These are phyloP conservation scores for Liasis olivaceus DNA, from an alignment of 2,797 vertebrate species.

Conservation along the genomic window DNA sequence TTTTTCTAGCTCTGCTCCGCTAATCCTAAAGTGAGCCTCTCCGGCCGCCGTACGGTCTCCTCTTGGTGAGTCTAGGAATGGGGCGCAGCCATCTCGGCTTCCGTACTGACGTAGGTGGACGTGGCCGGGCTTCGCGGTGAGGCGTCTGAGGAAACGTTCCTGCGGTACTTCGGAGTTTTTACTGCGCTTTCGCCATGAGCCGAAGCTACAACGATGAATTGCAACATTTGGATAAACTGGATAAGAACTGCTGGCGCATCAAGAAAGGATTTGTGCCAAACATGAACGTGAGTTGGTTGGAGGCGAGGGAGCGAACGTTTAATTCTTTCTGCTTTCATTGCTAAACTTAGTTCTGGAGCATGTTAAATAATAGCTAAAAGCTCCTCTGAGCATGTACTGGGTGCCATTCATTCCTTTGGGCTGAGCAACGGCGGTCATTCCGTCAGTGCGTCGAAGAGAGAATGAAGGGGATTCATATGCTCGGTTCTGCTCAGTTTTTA, in stretches of 20 bases:
- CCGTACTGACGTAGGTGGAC: not conserved
- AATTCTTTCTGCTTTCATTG: not conserved
- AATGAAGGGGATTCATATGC: not conserved
- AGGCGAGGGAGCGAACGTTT: not conserved
- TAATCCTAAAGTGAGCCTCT: slow-evolving; percentile 44
- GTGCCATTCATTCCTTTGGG: not conserved
- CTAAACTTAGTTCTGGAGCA: not conserved
- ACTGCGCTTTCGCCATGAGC: slow-evolving; percentile 79
- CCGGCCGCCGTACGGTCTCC: slow-evolving; percentile 20
- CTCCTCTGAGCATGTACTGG: not conserved
- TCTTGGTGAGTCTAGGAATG: accelerated
- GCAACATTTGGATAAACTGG: slow-evolving; percentile 90
- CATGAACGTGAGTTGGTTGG: slow-evolving; percentile 83
- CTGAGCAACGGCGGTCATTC: not conserved
- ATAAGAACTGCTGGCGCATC: slow-evolving; percentile 90
- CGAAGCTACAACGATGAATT: slow-evolving; percentile 94
- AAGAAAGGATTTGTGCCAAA: slow-evolving; percentile 97
- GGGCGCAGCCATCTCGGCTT: not conserved
- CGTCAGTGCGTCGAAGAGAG: not conserved
- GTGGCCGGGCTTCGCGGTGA: not conserved
- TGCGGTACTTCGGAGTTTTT: accelerated
- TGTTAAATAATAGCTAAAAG: not conserved
- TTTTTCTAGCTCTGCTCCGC: not conserved
- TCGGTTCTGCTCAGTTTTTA: not conserved
- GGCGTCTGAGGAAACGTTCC: accelerated